These are phyloP conservation scores for Lethrus apterus DNA, from an alignment of 1,140 invertebrate species.

Conservation along the genomic window DNA sequence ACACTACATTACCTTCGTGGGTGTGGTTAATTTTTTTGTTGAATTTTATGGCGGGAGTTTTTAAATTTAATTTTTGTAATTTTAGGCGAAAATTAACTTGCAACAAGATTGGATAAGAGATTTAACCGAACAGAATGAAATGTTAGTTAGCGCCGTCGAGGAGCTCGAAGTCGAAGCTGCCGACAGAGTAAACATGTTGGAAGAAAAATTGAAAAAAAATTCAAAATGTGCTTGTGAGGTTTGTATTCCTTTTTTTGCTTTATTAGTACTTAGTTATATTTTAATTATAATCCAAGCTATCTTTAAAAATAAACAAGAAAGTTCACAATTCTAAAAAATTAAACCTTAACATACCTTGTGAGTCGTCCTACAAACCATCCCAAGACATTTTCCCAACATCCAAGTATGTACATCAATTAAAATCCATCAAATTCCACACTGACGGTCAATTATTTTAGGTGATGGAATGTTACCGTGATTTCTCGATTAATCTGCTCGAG, in stretches of 20 bases:
- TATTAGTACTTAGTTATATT: too few species aligned
- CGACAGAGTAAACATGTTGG: slow-evolving; percentile 45
- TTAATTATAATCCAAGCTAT: too few species aligned
- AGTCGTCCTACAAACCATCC: too few species aligned
- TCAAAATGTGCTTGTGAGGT: slow-evolving; percentile 33
- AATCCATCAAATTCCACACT: too few species aligned
- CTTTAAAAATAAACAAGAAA: too few species aligned
- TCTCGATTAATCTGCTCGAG: slow-evolving; percentile 25
- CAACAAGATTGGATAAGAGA: slow-evolving; percentile 50
- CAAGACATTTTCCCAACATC: too few species aligned
- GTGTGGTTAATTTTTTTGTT: slow-evolving; percentile 6
- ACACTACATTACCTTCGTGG: slow-evolving; percentile 1
- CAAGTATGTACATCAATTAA: too few species aligned
- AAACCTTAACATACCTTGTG: too few species aligned
- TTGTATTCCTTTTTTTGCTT: slow-evolving; percentile 16
- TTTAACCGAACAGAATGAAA: slow-evolving; percentile 49
- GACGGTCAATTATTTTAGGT: slow-evolving; percentile 25
- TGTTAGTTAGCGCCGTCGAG: slow-evolving; percentile 48
- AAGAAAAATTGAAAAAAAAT: slow-evolving; percentile 40
- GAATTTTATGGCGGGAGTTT: slow-evolving; percentile 2
- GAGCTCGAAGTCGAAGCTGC: slow-evolving; percentile 49
- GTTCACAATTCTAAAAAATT: too few species aligned
- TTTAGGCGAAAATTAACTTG: slow-evolving; percentile 46
- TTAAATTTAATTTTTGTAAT: slow-evolving; percentile 10
- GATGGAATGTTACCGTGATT: slow-evolving; percentile 33